Conservation (phyloP, 2,888 invertebrate genomes). For the Vesta saturnalis region DNA sequence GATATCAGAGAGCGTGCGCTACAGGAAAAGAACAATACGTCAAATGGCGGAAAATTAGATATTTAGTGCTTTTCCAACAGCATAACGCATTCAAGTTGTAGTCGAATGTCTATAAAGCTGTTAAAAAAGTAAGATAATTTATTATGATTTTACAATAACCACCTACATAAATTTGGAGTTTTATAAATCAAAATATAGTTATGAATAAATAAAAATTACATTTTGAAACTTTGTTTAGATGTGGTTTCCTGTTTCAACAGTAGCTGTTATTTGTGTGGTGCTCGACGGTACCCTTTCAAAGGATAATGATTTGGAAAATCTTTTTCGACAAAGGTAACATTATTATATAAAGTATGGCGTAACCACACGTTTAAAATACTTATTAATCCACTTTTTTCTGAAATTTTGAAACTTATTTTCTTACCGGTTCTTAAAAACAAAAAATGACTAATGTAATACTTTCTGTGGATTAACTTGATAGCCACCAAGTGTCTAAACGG, state of each 20-base stretch:
- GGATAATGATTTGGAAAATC: constrained; percentile 62
- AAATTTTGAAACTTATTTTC: too few species aligned
- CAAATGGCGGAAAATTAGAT: constrained; percentile 47
- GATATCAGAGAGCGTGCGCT: constrained; percentile 50
- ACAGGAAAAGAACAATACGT: constrained; percentile 38
- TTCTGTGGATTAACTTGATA: too few species aligned
- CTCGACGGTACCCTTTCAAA: constrained; percentile 51
- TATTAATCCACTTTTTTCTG: too few species aligned
- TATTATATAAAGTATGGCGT: too few species aligned
- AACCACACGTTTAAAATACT: too few species aligned
- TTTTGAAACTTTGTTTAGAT: constrained; percentile 40
- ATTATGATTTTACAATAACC: neutral
- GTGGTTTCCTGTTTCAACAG: constrained; percentile 55
- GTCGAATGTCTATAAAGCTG: constrained; percentile 12
- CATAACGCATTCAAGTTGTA: constrained; percentile 26
- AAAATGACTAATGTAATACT: too few species aligned
- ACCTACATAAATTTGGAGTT: neutral
- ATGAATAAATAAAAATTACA: neutral
- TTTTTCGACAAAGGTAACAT: constrained; percentile 63
- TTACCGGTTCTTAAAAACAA: too few species aligned
- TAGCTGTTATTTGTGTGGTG: constrained; percentile 57
- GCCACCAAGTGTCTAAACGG: too few species aligned
- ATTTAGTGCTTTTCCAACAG: constrained; percentile 46
- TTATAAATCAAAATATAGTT: neutral
- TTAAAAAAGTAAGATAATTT: constrained; percentile 3